These are phyloP conservation scores for Alca torda DNA, from an alignment of 2,797 vertebrate species.

Conservation along the genomic window DNA sequence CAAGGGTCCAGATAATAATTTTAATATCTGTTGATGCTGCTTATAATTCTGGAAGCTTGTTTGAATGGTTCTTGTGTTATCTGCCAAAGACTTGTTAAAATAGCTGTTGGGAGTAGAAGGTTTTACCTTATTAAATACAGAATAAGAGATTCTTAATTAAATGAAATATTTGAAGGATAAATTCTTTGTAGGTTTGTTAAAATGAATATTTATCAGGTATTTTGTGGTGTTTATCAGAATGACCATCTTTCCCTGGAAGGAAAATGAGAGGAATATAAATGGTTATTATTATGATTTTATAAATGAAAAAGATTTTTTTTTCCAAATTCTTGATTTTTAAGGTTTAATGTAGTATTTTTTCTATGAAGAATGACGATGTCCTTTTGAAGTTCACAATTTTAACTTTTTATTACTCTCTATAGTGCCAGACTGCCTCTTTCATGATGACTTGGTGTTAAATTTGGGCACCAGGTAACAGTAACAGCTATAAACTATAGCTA, in stretches of 20 bases:
- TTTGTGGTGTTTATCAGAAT: conserved; percentile 16
- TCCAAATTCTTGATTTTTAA: background rate
- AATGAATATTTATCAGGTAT: conserved; percentile 60
- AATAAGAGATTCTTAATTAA: conserved; percentile 66
- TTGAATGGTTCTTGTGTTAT: conserved; percentile 61
- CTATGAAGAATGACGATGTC: background rate
- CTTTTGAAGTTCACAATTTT: background rate
- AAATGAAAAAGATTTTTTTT: background rate
- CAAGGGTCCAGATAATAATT: conserved; percentile 71
- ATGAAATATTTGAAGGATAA: conserved; percentile 63
- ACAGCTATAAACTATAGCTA: background rate
- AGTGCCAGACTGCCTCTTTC: background rate
- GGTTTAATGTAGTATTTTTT: background rate
- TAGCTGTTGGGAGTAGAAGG: conserved; percentile 51
- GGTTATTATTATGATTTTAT: background rate
- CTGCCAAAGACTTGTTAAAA: conserved; percentile 71
- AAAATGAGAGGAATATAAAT: background rate
- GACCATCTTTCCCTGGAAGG: background rate
- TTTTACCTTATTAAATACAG: conserved; percentile 70
- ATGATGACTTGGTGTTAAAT: background rate
- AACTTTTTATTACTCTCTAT: background rate
- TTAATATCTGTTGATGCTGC: conserved; percentile 69
- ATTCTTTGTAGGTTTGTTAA: conserved; percentile 64
- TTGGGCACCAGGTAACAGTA: background rate
- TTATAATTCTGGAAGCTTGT: conserved; percentile 67